A percentile compares a stretch with the other conserved stretches of the same genome.
Conservation (phyloP, 1,140 invertebrate genomes). For the Mactra quadrangularis region DNA sequence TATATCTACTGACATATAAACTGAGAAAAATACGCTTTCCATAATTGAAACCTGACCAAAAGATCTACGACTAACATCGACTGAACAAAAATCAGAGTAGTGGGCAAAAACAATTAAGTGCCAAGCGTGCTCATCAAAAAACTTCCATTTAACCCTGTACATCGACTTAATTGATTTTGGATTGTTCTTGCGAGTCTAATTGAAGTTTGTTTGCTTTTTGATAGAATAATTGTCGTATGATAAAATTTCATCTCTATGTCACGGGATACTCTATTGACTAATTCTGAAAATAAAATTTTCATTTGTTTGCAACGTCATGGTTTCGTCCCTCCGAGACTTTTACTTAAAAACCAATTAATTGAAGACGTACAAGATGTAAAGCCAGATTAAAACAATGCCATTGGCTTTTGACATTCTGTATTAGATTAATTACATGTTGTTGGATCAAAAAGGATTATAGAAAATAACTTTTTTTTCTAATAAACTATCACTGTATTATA, state of each 20-base stretch:
- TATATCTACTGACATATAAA: constrained; percentile 25
- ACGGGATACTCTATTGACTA: constrained; percentile 9
- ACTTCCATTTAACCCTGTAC: constrained; percentile 13
- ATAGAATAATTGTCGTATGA: constrained; percentile 39
- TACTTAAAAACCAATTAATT: constrained; percentile 37
- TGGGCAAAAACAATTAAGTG: constrained; percentile 10
- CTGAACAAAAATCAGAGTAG: not conserved
- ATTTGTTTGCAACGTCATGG: constrained; percentile 25
- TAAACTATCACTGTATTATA: no score
- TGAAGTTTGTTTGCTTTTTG: constrained; percentile 54
- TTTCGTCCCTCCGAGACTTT: constrained; percentile 1
- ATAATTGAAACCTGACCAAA: constrained; percentile 36
- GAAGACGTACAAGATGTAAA: constrained; percentile 20
- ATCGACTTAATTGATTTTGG: constrained; percentile 41
- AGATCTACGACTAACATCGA: not conserved
- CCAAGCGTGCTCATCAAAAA: not conserved
- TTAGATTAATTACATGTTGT: constrained; percentile 16
- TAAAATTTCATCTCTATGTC: constrained; percentile 38
- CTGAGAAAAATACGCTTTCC: constrained; percentile 15
- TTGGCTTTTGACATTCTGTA: not conserved
- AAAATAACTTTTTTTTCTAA: not conserved
- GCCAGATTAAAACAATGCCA: constrained; percentile 7
- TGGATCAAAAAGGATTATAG: not conserved
- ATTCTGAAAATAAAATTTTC: constrained; percentile 31
- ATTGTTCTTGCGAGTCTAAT: constrained; percentile 44